Evolutionary conservation across 2,113 vertebrate genomes (phyloP).

Genomic region (Tetrax tetrax): DNA sequence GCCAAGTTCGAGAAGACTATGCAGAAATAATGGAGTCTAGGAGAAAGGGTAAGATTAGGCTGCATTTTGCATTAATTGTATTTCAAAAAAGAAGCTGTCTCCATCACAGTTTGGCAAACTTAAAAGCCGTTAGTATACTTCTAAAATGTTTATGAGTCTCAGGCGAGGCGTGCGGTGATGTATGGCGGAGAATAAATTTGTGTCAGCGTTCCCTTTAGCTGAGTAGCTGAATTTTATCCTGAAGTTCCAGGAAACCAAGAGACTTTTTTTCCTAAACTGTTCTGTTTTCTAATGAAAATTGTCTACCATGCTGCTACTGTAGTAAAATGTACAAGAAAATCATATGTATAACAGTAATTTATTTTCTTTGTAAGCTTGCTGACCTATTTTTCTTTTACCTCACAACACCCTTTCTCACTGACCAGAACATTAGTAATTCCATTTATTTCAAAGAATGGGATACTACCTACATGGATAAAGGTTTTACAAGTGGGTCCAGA

Average conservation of each 20-base stretch:
- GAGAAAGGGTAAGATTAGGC: not conserved
- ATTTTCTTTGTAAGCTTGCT: not conserved
- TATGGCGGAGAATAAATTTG: not conserved
- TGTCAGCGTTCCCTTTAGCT: not conserved
- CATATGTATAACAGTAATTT: not conserved
- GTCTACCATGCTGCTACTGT: not conserved
- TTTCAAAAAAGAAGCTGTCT: not conserved
- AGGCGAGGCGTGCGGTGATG: not conserved
- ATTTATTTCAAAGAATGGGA: not conserved
- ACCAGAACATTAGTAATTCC: not conserved
- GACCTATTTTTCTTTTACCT: not conserved
- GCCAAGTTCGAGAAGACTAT: not conserved
- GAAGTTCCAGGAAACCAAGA: not conserved
- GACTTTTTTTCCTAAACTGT: not conserved
- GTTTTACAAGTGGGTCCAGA: not conserved
- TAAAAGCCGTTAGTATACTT: not conserved
- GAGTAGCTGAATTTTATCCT: not conserved
- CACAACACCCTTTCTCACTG: not conserved
- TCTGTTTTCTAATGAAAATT: not conserved
- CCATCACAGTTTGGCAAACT: not conserved
- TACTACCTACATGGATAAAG: not conserved
- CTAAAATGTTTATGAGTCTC: not conserved
- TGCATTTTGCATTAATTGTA: not conserved
- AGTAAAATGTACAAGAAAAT: not conserved
- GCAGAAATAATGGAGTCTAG: not conserved